A percentile compares a stretch with the other conserved stretches of the same genome.
These are phyloP conservation scores for Trypoxylon attenuatum DNA, from an alignment of 2,888 invertebrate genomes.

Conservation along the genomic window DNA sequence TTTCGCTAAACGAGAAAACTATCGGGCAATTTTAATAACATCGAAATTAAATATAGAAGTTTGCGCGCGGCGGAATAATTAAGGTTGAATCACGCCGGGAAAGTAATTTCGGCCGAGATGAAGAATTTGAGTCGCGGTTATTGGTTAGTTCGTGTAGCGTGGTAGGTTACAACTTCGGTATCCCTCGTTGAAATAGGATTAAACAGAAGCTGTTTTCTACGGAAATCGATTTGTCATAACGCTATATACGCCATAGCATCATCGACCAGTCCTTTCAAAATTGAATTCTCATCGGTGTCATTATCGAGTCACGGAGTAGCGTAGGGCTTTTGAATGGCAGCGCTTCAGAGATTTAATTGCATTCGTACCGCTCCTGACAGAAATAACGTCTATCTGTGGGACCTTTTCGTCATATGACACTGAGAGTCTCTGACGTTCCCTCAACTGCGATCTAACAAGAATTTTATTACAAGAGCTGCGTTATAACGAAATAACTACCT, in stretches of 20 bases:
- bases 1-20: no score
- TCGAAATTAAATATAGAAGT: no score
- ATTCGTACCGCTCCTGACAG: background rate
- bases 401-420: background rate
- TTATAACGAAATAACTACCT: constrained; percentile 23
- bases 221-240: background rate
- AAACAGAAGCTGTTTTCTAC: no score
- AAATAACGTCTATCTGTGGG: background rate
- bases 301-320: background rate
- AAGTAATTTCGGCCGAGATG: no score
- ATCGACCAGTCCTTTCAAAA: background rate
- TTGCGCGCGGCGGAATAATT: no score
- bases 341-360: constrained; percentile 3
- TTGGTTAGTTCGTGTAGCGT: no score
- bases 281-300: background rate
- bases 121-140: no score
- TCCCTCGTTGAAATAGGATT: no score
- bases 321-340: background rate
- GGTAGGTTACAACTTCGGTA: no score
- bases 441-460: background rate
- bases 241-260: background rate
- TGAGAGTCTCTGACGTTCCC: background rate
- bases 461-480: constrained; percentile 29
- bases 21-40: no score
- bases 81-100: no score